Evolutionary conservation across 2,888 invertebrate genomes (phyloP).

Genomic region (Ormyrus pomaceus): DNA sequence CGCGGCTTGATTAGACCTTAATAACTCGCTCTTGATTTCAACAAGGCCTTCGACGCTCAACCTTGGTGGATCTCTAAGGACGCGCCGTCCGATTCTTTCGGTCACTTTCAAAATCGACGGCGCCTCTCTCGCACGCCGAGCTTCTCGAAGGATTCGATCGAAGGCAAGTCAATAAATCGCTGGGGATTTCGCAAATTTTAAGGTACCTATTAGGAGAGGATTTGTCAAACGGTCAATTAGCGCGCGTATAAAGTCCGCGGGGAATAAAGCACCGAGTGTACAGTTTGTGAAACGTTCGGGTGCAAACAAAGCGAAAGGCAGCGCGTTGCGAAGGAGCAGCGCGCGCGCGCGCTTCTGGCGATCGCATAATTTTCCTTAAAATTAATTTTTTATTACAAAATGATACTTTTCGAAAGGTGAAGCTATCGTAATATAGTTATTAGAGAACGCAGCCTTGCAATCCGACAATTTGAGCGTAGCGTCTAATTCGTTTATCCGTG

Average conservation of each 20-base stretch:
- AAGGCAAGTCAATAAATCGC: too few relatives aligned
- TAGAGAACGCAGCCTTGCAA: too few relatives aligned
- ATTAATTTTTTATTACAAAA: not conserved
- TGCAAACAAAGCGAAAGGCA: too few relatives aligned
- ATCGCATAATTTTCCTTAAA: not conserved
- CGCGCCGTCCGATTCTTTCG: constrained; percentile 8
- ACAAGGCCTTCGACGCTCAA: not conserved
- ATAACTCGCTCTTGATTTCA: constrained; percentile 40
- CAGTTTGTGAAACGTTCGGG: too few relatives aligned
- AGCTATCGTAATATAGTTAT: not conserved
- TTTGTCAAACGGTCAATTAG: too few relatives aligned
- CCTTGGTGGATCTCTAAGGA: constrained; percentile 28
- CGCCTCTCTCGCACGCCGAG: not conserved
- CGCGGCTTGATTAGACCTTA: constrained; percentile 36
- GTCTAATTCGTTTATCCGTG: too few relatives aligned
- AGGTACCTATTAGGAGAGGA: too few relatives aligned
- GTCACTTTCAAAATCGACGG: constrained; percentile 21
- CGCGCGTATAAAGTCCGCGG: too few relatives aligned
- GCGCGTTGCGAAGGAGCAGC: not conserved
- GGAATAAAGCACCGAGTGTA: too few relatives aligned
- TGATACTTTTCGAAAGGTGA: not conserved
- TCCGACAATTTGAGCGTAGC: too few relatives aligned
- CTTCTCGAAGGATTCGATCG: too few relatives aligned
- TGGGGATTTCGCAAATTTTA: too few relatives aligned
- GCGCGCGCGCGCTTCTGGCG: not conserved